Base-by-base conservation (phyloP, 2,888 invertebrate species). In the Drosophila engyochracea region DNA sequence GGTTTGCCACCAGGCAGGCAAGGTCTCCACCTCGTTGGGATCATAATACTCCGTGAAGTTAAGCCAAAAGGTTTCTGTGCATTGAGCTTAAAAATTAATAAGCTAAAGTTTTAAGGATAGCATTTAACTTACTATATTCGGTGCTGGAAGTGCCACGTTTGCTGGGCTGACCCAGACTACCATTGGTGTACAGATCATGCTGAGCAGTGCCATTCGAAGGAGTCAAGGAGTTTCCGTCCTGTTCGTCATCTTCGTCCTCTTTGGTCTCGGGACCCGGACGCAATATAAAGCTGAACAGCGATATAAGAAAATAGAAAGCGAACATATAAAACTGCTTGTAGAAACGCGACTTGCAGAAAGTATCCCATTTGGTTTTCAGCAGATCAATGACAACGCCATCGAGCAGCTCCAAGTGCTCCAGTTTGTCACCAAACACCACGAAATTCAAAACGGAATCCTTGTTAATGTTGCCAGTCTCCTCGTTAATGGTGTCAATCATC, bases 311-410 rank as follows among this genome's bases (percentile, higher is more conserved):
- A 93, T 99, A 99, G 73, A 97, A 95, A 16, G 97, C 95, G 93
- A 99, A 99, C 64, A 97, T 95, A 75, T 97, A 96, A 93, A 99
- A 98, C 91, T 99, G 97, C 7, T 97, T 95, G 93, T 98, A 98
- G 93, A 99, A 99, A 73, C 98, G 97, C 76, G 96, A 97, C 94
- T 98, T 98, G 3, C 98, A 98, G 93, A 99, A 99, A 0, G 98
- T 97, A 90, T 98, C 98, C 99, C 99, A 99, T 94, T 99, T 99
- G 4, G 98, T 98, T 92, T 98, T 97, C 16, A 99, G 94, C 22
- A 99, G 95, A 93, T 99, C 98, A 28, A 98, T 97, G 54, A 99
- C 94, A 83, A 99, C 96, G 0, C 99, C 99, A 92, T 99, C 99
- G 94, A 99, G 95, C 63, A 99, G 94, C 86, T 98, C 98, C 86